phyloP scores from a whole-genome alignment of 1,140 invertebrate genomes.

The Aphidius gifuensis region DNA sequence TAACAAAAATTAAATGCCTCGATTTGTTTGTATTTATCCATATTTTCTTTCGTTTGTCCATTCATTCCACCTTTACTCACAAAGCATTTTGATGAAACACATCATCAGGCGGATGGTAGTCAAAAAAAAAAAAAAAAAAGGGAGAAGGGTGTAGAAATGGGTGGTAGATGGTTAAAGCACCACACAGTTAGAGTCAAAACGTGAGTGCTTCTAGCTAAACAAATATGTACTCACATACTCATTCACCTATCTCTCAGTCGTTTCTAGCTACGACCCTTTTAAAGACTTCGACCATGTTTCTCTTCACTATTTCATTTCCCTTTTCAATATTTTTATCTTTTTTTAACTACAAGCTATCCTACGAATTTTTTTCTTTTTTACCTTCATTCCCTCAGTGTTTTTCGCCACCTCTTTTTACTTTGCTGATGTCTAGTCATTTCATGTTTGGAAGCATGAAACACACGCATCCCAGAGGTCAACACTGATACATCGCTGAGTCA shows the following conservation, averaged over 20 bases:
- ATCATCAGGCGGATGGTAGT: background rate
- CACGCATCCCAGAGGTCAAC: conserved; percentile 6
- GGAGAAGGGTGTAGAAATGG: conserved; percentile 1
- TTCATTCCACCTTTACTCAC: conserved; percentile 14
- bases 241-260: conserved; percentile 51
- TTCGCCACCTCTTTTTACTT: conserved; percentile 1
- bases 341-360: background rate
- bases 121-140: background rate
- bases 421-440: too few species aligned
- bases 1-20: conserved; percentile 21
- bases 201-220: conserved; percentile 53
- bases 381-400: conserved; percentile 2
- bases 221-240: conserved; percentile 56
- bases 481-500: conserved; percentile 1
- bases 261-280: conserved; percentile 46
- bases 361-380: conserved; percentile 1
- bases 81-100: background rate
- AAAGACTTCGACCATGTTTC: conserved; percentile 46
- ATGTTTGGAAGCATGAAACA: conserved; percentile 11
- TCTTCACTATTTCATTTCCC: conserved; percentile 12
- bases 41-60: conserved; percentile 30
- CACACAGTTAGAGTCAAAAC: conserved; percentile 32
- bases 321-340: background rate
- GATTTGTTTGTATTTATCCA: conserved; percentile 39
- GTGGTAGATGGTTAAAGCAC: conserved; percentile 15